Conservation (phyloP, 2,888 invertebrate species). For the Euzetes globulus region DNA sequence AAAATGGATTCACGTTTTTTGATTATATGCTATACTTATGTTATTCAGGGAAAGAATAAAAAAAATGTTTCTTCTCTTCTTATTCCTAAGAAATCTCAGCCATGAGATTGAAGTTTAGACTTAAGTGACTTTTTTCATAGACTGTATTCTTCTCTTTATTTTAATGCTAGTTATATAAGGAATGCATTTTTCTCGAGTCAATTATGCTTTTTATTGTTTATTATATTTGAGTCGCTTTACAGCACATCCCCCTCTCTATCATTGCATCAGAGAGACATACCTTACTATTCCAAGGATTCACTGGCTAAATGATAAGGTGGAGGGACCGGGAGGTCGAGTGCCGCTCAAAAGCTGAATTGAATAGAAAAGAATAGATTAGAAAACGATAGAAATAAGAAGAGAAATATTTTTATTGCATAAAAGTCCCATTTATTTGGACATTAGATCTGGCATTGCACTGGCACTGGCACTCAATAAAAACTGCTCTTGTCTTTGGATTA, state of each 20-base stretch:
- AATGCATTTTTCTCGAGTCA: neutral
- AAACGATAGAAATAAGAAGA: neutral
- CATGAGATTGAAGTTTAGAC: neutral
- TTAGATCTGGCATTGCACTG: neutral
- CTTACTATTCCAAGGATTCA: neutral
- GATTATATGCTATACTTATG: too few relatives aligned
- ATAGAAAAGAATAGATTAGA: neutral
- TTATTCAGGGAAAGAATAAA: neutral
- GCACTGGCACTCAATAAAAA: neutral
- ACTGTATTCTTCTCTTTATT: neutral
- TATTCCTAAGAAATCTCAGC: neutral
- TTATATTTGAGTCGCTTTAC: neutral
- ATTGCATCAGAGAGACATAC: neutral
- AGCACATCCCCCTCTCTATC: neutral
- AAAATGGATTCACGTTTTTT: neutral
- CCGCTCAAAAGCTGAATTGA: neutral
- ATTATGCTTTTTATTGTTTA: conserved; percentile 12
- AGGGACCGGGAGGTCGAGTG: neutral
- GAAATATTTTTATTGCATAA: conserved; percentile 9
- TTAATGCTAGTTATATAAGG: neutral
- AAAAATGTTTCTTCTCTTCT: neutral
- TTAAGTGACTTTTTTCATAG: conserved; percentile 3
- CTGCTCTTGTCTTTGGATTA: neutral
- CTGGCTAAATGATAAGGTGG: conserved; percentile 10
- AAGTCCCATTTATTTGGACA: neutral